These are phyloP conservation scores for Urocynchramus pylzowi DNA, from an alignment of 2,113 vertebrate species.

Conservation along the genomic window DNA sequence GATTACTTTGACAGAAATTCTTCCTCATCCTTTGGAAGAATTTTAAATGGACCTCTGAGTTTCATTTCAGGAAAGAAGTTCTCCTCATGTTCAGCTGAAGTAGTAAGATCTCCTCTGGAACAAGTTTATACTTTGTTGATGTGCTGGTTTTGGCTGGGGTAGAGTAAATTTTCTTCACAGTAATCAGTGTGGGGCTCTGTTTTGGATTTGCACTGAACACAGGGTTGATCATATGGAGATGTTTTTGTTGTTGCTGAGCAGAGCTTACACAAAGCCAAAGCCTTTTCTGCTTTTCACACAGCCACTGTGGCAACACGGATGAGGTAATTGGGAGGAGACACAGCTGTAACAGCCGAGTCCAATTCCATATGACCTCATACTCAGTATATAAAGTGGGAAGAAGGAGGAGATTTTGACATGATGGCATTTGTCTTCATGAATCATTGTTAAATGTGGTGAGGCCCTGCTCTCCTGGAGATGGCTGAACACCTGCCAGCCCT, in stretches of 20 bases:
- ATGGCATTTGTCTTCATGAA: neutral
- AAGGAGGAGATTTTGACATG: neutral
- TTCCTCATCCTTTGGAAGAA: neutral
- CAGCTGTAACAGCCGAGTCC: neutral
- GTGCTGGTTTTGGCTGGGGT: neutral
- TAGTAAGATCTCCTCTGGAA: neutral
- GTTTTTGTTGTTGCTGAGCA: neutral
- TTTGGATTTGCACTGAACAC: neutral
- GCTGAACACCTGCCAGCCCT: neutral
- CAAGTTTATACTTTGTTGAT: neutral
- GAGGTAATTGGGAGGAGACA: neutral
- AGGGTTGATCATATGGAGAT: neutral
- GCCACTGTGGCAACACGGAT: neutral
- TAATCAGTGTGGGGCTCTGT: neutral
- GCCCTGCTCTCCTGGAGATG: neutral
- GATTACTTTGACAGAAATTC: neutral
- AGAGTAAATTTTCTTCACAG: neutral
- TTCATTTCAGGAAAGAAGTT: neutral
- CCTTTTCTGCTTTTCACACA: neutral
- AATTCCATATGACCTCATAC: neutral
- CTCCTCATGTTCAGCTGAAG: neutral
- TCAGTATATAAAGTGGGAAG: too few relatives aligned
- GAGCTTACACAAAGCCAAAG: neutral
- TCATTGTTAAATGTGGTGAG: neutral
- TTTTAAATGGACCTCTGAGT: neutral